A percentile compares a stretch with the other conserved stretches of the same genome.
phyloP scores from a whole-genome alignment of 2,797 vertebrate genomes.

The Ibycter americanus region DNA sequence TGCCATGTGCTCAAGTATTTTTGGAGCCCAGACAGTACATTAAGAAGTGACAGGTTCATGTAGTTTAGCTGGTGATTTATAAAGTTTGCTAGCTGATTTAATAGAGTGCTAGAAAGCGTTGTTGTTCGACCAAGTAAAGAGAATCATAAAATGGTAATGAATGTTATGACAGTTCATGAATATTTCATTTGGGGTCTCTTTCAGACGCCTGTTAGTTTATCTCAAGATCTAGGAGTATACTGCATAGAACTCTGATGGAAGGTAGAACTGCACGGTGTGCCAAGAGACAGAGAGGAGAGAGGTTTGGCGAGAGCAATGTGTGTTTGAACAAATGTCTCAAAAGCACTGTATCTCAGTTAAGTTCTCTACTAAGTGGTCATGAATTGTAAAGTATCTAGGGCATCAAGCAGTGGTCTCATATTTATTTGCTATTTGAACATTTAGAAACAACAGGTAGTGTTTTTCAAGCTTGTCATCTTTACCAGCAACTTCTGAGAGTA shows the following conservation, averaged over 20 bases:
- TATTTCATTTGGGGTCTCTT: conserved; percentile 75
- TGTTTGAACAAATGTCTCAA: not conserved
- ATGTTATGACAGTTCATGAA: conserved; percentile 77
- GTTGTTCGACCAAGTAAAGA: conserved; percentile 78
- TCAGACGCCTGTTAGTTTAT: conserved; percentile 67
- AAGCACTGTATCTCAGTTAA: not conserved
- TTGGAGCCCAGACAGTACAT: conserved; percentile 43
- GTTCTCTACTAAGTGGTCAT: not conserved
- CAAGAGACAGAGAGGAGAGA: not conserved
- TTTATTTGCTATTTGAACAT: not conserved
- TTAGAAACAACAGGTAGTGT: not conserved
- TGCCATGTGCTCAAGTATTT: conserved; percentile 38
- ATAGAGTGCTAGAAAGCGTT: conserved; percentile 69
- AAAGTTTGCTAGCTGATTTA: conserved; percentile 73
- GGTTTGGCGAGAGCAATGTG: not conserved
- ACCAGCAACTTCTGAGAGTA: not conserved
- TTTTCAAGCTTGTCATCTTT: not conserved
- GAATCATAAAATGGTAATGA: conserved; percentile 79
- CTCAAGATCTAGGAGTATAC: conserved; percentile 56
- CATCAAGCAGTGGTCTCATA: not conserved
- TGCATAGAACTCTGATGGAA: conserved; percentile 53
- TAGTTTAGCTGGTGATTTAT: conserved; percentile 73
- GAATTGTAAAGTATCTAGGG: not conserved
- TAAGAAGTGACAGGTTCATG: conserved; percentile 59
- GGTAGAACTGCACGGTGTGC: not conserved